phyloP scores from a whole-genome alignment of 2,113 vertebrate species.

The Calyptommatus sinebrachiatus region DNA sequence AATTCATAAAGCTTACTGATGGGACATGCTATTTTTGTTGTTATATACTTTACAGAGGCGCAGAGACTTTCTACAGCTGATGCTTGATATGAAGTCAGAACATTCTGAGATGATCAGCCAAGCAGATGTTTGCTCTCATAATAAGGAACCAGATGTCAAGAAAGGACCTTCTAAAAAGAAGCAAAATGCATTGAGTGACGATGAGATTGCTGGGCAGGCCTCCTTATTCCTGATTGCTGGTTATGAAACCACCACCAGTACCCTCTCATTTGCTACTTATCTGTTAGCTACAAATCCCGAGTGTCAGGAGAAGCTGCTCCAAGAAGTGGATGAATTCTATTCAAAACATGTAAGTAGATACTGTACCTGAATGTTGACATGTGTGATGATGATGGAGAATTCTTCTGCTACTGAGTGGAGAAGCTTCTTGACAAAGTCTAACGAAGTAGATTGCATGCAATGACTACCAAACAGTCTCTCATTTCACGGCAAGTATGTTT shows the following conservation, averaged over 20 bases:
- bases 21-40: background rate
- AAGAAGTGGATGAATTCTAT: constrained; percentile 83
- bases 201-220: constrained; percentile 90
- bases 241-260: constrained; percentile 86
- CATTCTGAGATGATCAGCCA: constrained; percentile 67
- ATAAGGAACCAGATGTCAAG: rapidly evolving
- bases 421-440: background rate
- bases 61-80: constrained; percentile 89
- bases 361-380: background rate
- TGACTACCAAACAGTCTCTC: background rate
- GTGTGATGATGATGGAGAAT: too few relatives aligned
- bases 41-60: constrained; percentile 73
- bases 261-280: constrained; percentile 85
- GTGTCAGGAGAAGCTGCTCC: constrained; percentile 81
- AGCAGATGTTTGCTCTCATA: constrained; percentile 35
- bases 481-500: background rate
- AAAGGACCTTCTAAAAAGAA: background rate
- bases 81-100: constrained; percentile 78
- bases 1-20: background rate
- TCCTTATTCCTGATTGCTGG: constrained; percentile 90
- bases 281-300: constrained; percentile 83
- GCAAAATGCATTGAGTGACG: constrained; percentile 75
- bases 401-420: background rate
- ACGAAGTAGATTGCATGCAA: background rate
- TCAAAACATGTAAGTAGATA: constrained; percentile 79